phyloP scores from a whole-genome alignment of 2,888 invertebrate species.

The Melanostoma mellinum region DNA sequence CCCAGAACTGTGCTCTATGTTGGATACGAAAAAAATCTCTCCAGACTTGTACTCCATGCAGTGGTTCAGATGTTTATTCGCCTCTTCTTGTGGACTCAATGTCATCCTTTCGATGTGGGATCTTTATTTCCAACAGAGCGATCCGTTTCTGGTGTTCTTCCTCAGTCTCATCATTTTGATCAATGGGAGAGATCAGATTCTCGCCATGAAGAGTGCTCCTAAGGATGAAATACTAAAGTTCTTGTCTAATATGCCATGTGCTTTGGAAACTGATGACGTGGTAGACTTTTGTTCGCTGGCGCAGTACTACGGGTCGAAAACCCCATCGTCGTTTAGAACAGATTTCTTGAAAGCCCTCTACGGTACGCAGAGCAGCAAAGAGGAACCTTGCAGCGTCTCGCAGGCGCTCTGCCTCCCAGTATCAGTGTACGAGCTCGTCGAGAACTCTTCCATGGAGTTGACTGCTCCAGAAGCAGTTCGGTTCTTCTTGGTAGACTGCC shows the following conservation, averaged over 20 bases:
- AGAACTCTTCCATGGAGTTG: constrained; percentile 88
- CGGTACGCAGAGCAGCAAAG: constrained; percentile 84
- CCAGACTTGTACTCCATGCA: constrained; percentile 94
- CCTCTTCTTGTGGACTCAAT: constrained; percentile 90
- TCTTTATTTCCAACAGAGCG: constrained; percentile 96
- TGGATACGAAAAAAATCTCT: constrained; percentile 96
- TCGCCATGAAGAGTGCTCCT: constrained; percentile 88
- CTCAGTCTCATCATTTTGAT: constrained; percentile 96
- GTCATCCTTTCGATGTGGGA: constrained; percentile 98
- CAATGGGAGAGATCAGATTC: constrained; percentile 94
- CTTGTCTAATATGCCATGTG: constrained; percentile 90
- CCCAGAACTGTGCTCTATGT: constrained; percentile 96
- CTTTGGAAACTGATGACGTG: constrained; percentile 96
- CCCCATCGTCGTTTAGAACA: constrained; percentile 95
- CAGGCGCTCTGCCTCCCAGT: constrained; percentile 97
- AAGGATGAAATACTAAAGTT: constrained; percentile 87
- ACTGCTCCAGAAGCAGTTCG: constrained; percentile 87
- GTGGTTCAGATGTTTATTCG: constrained; percentile 96
- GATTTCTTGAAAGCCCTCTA: constrained; percentile 88
- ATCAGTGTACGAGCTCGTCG: constrained; percentile 95
- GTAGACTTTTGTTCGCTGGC: constrained; percentile 98
- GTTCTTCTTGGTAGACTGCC: constrained; percentile 98
- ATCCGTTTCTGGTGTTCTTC: constrained; percentile 96
- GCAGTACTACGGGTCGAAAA: constrained; percentile 96
- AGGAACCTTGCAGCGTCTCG: constrained; percentile 82